Percentiles rank a stretch among this genome's conserved stretches.
Conservation (phyloP, 2,888 invertebrate genomes). For the Elegia similella region DNA sequence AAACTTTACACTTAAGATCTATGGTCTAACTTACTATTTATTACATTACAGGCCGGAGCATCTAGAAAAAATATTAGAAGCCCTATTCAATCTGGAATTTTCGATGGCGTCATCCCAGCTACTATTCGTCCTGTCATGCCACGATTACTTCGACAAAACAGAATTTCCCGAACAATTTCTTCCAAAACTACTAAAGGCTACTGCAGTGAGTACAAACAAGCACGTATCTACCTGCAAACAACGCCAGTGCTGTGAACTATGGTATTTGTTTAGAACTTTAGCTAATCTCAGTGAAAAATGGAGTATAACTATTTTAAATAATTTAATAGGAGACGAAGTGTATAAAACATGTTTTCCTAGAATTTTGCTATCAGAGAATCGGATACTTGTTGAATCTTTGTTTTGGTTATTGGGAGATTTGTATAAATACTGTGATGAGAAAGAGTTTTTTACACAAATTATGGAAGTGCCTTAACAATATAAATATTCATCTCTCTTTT, state of each 20-base stretch:
- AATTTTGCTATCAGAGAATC: constrained; percentile 32
- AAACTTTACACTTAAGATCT: no score
- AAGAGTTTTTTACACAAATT: constrained; percentile 35
- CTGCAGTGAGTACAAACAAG: constrained; percentile 33
- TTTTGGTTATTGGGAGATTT: constrained; percentile 65
- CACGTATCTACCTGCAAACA: constrained; percentile 23
- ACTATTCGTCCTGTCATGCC: constrained; percentile 58
- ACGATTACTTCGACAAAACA: constrained; percentile 39
- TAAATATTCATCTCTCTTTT: neutral
- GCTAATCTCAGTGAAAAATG: constrained; percentile 44
- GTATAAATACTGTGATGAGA: constrained; percentile 38
- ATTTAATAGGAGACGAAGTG: constrained; percentile 37
- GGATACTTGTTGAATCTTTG: constrained; percentile 35
- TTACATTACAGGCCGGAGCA: constrained; percentile 56
- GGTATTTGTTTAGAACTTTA: constrained; percentile 49
- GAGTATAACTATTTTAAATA: constrained; percentile 33
- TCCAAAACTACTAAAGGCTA: constrained; percentile 34
- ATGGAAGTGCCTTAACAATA: constrained; percentile 25
- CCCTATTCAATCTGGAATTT: constrained; percentile 31
- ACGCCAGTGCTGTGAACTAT: constrained; percentile 34
- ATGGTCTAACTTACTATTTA: no score
- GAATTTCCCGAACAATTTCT: constrained; percentile 31
- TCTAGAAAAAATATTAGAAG: constrained; percentile 38
- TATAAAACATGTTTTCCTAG: constrained; percentile 28
- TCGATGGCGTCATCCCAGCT: constrained; percentile 39